Conservation (phyloP, 2,888 invertebrate species). For the Eupithecia subfuscata region DNA sequence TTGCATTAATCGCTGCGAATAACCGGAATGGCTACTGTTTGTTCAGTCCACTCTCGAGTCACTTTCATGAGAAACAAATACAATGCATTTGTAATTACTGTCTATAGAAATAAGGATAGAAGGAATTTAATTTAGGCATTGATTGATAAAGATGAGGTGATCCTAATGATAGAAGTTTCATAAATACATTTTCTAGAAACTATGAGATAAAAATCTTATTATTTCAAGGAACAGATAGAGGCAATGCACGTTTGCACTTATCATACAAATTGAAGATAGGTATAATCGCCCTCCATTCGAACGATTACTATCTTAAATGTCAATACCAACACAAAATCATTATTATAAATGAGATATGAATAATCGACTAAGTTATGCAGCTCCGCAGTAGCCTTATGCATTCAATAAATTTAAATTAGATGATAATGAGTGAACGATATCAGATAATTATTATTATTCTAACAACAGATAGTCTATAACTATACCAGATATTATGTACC, state of each 20-base stretch:
- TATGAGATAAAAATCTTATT: background rate
- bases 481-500: too few relatives aligned
- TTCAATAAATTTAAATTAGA: too few relatives aligned
- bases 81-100: slow-evolving; percentile 35
- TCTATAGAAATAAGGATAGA: slow-evolving; percentile 18
- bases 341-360: background rate
- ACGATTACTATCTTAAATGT: background rate
- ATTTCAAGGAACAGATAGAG: background rate
- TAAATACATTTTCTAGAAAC: background rate
- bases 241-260: background rate
- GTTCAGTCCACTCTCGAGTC: slow-evolving; percentile 44
- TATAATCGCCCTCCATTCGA: background rate
- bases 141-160: background rate
- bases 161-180: background rate
- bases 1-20: slow-evolving; percentile 50
- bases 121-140: background rate
- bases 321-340: background rate
- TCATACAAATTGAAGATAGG: background rate
- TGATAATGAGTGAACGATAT: too few relatives aligned
- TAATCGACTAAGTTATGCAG: slow-evolving; percentile 9
- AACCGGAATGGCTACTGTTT: slow-evolving; percentile 50
- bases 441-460: too few relatives aligned
- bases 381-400: slow-evolving; percentile 20
- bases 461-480: too few relatives aligned
- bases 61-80: slow-evolving; percentile 40